These are phyloP conservation scores for Caretta caretta DNA, from an alignment of 2,113 vertebrate species.

Conservation along the genomic window DNA sequence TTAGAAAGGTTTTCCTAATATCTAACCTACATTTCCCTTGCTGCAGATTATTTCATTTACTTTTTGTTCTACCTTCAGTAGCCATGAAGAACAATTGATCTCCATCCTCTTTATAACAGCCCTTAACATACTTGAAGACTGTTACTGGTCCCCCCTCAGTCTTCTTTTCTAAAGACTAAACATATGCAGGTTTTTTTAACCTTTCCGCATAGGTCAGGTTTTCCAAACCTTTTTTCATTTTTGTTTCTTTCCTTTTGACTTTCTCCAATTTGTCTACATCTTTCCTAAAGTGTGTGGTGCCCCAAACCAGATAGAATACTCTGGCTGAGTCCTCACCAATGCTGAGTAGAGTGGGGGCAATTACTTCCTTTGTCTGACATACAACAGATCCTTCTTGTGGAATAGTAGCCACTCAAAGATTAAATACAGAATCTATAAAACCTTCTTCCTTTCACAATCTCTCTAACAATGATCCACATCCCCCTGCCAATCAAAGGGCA, in stretches of 20 bases:
- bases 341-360: background rate
- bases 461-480: background rate
- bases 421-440: background rate
- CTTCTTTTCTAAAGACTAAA: background rate
- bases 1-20: background rate
- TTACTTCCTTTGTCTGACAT: background rate
- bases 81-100: background rate
- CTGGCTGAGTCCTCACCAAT: background rate
- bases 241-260: background rate
- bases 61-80: background rate
- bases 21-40: background rate
- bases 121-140: background rate
- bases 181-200: background rate
- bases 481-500: background rate
- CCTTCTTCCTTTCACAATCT: background rate
- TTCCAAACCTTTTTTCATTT: background rate
- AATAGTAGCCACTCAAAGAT: accelerated
- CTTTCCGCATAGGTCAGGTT: background rate
- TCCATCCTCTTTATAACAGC: background rate
- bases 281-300: background rate
- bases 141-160: background rate
- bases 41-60: background rate
- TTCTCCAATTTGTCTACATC: background rate
- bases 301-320: background rate
- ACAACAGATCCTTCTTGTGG: background rate